Evolutionary conservation across 2,113 vertebrate species (phyloP).

Genomic region (Cyprichromis sp.): DNA sequence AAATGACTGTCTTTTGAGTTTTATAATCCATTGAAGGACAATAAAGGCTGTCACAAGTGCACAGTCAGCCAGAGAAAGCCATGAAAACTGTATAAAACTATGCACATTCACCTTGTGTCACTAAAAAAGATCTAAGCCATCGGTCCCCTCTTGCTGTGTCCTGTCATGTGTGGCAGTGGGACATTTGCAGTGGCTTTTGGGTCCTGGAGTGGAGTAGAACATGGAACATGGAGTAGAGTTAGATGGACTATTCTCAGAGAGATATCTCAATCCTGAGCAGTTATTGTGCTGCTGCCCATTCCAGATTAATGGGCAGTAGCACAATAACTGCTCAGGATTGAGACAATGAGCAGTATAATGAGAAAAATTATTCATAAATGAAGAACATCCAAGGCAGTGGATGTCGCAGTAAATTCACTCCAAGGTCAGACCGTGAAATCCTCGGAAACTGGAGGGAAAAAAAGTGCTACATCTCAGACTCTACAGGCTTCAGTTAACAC

Average conservation of each 20-base stretch:
- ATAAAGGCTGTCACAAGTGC: not conserved
- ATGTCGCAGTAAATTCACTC: not conserved
- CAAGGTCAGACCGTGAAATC: not conserved
- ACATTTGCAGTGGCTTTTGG: not conserved
- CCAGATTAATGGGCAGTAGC: not conserved
- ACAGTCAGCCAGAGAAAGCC: not conserved
- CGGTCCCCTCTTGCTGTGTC: not conserved
- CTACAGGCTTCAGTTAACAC: not conserved
- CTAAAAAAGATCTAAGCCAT: not conserved
- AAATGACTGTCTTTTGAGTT: not conserved
- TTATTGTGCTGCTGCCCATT: not conserved
- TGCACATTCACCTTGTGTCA: not conserved
- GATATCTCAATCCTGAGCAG: not conserved
- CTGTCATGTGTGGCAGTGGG: not conserved
- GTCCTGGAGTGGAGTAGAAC: not conserved
- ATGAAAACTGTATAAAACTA: not conserved
- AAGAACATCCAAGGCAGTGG: not conserved
- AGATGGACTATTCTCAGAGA: not conserved
- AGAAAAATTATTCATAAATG: not conserved
- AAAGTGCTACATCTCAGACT: not conserved
- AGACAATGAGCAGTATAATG: not conserved
- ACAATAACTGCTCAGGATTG: no score
- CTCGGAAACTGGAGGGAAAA: rapidly evolving
- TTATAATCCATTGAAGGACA: not conserved
- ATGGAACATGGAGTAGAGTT: not conserved